Evolutionary conservation across 2,888 invertebrate species (phyloP).

Genomic region (Eupithecia subumbrata): DNA sequence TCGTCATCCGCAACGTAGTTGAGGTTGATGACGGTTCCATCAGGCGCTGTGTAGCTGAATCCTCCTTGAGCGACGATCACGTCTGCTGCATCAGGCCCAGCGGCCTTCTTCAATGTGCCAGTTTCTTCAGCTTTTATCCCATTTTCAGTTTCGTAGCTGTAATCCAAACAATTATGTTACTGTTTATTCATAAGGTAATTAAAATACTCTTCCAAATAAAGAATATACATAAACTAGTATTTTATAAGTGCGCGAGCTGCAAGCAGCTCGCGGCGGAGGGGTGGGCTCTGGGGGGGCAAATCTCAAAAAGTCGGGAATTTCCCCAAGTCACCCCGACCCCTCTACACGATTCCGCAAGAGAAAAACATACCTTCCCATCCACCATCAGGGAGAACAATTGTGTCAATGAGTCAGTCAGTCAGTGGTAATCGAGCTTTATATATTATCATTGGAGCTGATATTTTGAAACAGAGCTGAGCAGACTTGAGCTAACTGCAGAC

Average conservation of each 20-base stretch:
- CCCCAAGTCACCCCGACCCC: too few relatives aligned
- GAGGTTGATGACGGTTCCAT: constrained; percentile 87
- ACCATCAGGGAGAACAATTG: too few relatives aligned
- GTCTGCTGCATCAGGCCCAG: constrained; percentile 86
- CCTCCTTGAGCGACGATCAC: constrained; percentile 87
- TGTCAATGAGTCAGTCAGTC: too few relatives aligned
- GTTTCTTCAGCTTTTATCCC: constrained; percentile 92
- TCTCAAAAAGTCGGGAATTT: too few relatives aligned
- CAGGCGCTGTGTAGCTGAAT: constrained; percentile 88
- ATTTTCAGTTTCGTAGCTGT: constrained; percentile 91
- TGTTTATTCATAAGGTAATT: background rate
- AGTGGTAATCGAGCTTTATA: too few relatives aligned
- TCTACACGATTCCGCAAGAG: too few relatives aligned
- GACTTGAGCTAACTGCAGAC: background rate
- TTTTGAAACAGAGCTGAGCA: background rate
- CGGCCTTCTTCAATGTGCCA: constrained; percentile 89
- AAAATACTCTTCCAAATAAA: background rate
- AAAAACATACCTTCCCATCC: too few relatives aligned
- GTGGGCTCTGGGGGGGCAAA: too few relatives aligned
- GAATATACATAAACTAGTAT: background rate
- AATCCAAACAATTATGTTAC: background rate
- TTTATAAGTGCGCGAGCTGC: too few relatives aligned
- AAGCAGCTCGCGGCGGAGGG: too few relatives aligned
- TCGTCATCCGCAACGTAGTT: constrained; percentile 89
- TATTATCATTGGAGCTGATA: too few relatives aligned